Evolutionary conservation across 2,888 invertebrate species (phyloP).

Genomic region (Nomada fucata): DNA sequence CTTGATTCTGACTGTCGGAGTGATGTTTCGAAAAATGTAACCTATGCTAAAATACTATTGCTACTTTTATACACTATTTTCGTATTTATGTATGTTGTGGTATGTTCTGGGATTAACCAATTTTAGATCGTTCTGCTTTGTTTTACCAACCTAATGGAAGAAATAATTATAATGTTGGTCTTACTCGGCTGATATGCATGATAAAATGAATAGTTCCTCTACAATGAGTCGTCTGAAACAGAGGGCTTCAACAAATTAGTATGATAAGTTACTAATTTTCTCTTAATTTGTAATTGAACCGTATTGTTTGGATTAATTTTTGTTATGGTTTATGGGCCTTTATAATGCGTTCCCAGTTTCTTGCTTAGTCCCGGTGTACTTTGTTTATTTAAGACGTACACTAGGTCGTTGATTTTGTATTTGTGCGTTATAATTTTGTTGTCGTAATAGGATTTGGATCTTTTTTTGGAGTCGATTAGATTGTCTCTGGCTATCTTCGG

Average conservation of each 20-base stretch:
- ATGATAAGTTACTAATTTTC: slow-evolving; percentile 25
- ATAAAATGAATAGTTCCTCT: slow-evolving; percentile 9
- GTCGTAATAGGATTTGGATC: slow-evolving; percentile 25
- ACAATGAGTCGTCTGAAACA: slow-evolving; percentile 26
- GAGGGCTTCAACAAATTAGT: slow-evolving; percentile 36
- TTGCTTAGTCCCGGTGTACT: slow-evolving; percentile 11
- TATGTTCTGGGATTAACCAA: too few species aligned
- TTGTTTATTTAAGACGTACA: slow-evolving; percentile 21
- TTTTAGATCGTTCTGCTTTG: not conserved
- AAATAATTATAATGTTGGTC: slow-evolving; percentile 8
- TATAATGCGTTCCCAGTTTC: slow-evolving; percentile 16
- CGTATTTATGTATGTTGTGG: too few species aligned
- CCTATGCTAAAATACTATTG: too few species aligned
- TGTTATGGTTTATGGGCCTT: slow-evolving; percentile 26
- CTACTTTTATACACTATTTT: too few species aligned
- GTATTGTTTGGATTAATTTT: slow-evolving; percentile 26
- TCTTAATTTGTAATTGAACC: slow-evolving; percentile 7
- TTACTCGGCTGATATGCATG: not conserved
- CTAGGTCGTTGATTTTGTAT: slow-evolving; percentile 18
- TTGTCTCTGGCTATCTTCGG: slow-evolving; percentile 27
- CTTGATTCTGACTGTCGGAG: too few species aligned
- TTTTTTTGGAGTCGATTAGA: slow-evolving; percentile 8
- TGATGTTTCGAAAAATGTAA: too few species aligned
- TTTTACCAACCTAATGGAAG: slow-evolving; percentile 4
- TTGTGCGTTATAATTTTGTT: slow-evolving; percentile 9